Conservation (phyloP, 2,797 vertebrate genomes). For the Scomberomorus guttatus region DNA sequence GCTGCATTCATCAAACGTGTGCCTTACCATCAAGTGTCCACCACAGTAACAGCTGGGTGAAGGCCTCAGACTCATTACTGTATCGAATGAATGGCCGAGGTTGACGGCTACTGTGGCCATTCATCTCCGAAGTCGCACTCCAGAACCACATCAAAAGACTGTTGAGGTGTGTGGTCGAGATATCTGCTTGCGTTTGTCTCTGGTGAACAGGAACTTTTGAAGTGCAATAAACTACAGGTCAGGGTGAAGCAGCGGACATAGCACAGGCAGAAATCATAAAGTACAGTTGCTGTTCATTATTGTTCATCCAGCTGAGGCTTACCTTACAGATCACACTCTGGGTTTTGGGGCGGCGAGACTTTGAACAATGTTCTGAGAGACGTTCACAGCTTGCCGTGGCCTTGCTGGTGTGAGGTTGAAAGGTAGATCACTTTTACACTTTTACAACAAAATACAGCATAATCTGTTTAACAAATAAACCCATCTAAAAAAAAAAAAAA, state of each 20-base stretch:
- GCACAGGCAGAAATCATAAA: conserved; percentile 17
- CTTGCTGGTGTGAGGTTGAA: conserved; percentile 34
- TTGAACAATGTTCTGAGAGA: conserved; percentile 52
- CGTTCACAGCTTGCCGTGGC: conserved; percentile 32
- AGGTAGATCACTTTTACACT: conserved; percentile 17
- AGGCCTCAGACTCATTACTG: conserved; percentile 53
- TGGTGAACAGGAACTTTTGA: conserved; percentile 34
- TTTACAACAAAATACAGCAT: conserved; percentile 21
- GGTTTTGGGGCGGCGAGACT: conserved; percentile 32
- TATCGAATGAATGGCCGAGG: conserved; percentile 33
- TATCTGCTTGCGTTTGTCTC: conserved; percentile 41
- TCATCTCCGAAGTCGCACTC: conserved; percentile 42
- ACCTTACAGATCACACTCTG: conserved; percentile 6
- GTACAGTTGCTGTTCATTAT: conserved; percentile 39
- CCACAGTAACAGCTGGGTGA: conserved; percentile 6
- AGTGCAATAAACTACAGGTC: conserved; percentile 45
- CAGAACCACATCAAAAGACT: conserved; percentile 44
- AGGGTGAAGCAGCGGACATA: conserved; percentile 13
- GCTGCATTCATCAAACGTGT: conserved; percentile 29
- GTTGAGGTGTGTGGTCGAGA: conserved; percentile 31
- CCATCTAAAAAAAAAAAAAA: not conserved
- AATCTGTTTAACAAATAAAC: conserved; percentile 39
- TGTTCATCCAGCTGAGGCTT: conserved; percentile 45
- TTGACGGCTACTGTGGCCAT: conserved; percentile 37
- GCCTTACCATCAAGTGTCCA: conserved; percentile 20